Conservation (phyloP, 2,888 invertebrate species). For the Phengaris alcon region DNA sequence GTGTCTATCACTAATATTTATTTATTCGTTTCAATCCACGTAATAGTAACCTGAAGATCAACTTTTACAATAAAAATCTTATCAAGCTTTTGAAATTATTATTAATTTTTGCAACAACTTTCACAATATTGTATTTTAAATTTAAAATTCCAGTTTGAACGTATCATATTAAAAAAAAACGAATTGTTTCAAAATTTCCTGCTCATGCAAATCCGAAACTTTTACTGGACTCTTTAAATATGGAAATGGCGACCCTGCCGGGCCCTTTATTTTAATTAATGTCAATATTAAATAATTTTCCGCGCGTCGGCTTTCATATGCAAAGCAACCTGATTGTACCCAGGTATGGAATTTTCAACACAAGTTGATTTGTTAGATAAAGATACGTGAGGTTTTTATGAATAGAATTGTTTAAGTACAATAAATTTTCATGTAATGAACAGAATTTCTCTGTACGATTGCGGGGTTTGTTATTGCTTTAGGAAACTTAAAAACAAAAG, state of each 20-base stretch:
- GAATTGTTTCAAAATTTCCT: constrained; percentile 7
- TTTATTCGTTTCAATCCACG: too few species aligned
- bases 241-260: constrained; percentile 23
- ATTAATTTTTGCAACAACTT: background rate
- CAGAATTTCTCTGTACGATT: background rate
- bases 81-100: background rate
- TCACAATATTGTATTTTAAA: background rate
- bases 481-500: too few species aligned
- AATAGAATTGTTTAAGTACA: background rate
- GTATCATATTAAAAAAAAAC: constrained; percentile 6
- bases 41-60: background rate
- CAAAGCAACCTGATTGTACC: constrained; percentile 46
- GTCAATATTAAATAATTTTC: constrained; percentile 70
- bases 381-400: constrained; percentile 41
- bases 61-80: background rate
- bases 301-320: constrained; percentile 70
- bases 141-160: background rate
- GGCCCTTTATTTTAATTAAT: constrained; percentile 65
- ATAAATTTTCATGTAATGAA: background rate
- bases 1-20: too few species aligned
- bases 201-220: constrained; percentile 15
- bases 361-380: constrained; percentile 32
- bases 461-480: background rate
- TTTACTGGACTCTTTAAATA: constrained; percentile 13
- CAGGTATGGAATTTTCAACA: constrained; percentile 33